Evolutionary conservation across 2,888 invertebrate species (phyloP).

Genomic region (Ochropleura leucogaster): DNA sequence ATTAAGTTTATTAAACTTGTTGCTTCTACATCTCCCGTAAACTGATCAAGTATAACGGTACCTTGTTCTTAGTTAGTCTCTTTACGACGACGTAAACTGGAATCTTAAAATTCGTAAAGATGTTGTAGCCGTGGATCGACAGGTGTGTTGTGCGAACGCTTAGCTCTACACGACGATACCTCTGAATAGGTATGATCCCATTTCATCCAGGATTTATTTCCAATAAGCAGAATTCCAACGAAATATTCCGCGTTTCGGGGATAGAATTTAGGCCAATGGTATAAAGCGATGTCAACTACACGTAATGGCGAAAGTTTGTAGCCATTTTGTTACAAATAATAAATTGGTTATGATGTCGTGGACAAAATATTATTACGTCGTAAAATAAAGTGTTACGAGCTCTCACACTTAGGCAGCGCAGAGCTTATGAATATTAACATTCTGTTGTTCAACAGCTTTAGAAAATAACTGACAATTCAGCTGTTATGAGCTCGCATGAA

Average conservation of each 20-base stretch:
- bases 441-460: conserved; percentile 66
- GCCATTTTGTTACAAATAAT: conserved; percentile 74
- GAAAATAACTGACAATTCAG: conserved; percentile 59
- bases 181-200: conserved; percentile 80
- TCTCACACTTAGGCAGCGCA: conserved; percentile 64
- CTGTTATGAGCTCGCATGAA: conserved; percentile 51
- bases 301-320: conserved; percentile 71
- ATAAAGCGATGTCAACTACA: conserved; percentile 71
- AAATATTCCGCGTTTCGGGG: conserved; percentile 79
- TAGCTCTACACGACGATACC: conserved; percentile 61
- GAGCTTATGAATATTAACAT: conserved; percentile 71
- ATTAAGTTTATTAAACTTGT: conserved; percentile 68
- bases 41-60: conserved; percentile 43
- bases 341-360: conserved; percentile 73
- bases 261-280: conserved; percentile 75
- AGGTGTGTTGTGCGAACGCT: conserved; percentile 45
- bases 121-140: conserved; percentile 13
- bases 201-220: conserved; percentile 85
- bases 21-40: conserved; percentile 57
- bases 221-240: conserved; percentile 81
- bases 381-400: conserved; percentile 74
- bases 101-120: conserved; percentile 40
- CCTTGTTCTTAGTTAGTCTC: conserved; percentile 40
- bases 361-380: conserved; percentile 71
- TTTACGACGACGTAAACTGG: conserved; percentile 27